Evolutionary conservation across 2,888 invertebrate genomes (phyloP).

Genomic region (Elysia crispata): DNA sequence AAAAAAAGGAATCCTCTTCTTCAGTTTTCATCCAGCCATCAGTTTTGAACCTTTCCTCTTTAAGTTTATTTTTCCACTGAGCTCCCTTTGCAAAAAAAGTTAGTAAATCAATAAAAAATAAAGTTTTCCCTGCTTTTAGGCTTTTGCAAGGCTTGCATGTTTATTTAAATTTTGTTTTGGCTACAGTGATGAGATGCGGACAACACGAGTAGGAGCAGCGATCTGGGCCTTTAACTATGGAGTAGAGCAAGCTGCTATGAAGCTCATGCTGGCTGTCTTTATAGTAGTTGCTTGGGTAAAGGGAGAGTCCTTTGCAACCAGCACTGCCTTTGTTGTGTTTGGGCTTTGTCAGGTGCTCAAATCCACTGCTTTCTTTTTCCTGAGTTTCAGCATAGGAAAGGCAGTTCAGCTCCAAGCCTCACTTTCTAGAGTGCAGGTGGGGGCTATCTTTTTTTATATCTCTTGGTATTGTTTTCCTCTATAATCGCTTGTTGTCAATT

Average conservation of each 20-base stretch:
- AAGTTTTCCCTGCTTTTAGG: constrained; percentile 11
- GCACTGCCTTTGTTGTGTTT: constrained; percentile 67
- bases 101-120: background rate
- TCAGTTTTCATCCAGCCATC: no score
- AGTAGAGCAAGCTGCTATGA: constrained; percentile 29
- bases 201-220: constrained; percentile 65
- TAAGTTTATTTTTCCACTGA: constrained; percentile 18
- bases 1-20: no score
- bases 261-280: constrained; percentile 47
- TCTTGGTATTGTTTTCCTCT: background rate
- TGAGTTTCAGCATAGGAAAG: constrained; percentile 47
- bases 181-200: constrained; percentile 47
- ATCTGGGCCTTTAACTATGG: constrained; percentile 46
- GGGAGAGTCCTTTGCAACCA: constrained; percentile 83
- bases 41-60: background rate
- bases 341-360: constrained; percentile 51
- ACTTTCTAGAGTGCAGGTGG: constrained; percentile 51
- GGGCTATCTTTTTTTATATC: background rate
- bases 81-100: background rate
- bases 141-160: background rate
- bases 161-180: background rate
- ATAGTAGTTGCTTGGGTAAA: constrained; percentile 86
- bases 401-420: constrained; percentile 44
- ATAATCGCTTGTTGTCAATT: no score
- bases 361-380: constrained; percentile 49